Conservation (phyloP, 1,140 invertebrate genomes). For the Bathynomus jamesi region DNA sequence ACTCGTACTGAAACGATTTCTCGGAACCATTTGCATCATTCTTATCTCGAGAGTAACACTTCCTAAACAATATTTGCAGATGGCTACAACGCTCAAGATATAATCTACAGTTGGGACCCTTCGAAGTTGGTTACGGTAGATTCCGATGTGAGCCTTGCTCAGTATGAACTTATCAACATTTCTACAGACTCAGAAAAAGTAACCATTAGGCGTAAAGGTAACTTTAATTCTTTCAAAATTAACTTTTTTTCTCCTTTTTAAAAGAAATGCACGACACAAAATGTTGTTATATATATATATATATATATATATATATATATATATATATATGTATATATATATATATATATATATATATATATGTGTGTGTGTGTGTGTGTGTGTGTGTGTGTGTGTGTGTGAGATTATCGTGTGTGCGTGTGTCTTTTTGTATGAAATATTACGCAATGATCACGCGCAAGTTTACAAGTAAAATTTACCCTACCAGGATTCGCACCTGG, state of each 20-base stretch:
- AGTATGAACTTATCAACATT: conserved; percentile 44
- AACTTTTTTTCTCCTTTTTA: no score
- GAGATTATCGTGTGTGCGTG: no score
- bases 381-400: background rate
- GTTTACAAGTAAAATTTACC: no score
- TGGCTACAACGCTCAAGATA: conserved; percentile 51
- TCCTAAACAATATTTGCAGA: conserved; percentile 46
- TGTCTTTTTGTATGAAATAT: no score
- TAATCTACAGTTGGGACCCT: conserved; percentile 51
- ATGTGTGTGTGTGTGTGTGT: background rate
- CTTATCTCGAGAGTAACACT: no score
- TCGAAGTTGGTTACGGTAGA: conserved; percentile 40
- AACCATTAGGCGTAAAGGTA: conserved; percentile 32
- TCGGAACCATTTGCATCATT: no score
- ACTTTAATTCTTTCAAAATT: background rate
- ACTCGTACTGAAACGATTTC: no score
- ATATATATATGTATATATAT: conserved; percentile 9
- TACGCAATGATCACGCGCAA: no score
- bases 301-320: conserved; percentile 5
- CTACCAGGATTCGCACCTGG: no score
- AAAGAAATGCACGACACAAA: no score
- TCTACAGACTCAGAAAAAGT: conserved; percentile 34
- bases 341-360: conserved; percentile 7
- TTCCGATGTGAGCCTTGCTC: conserved; percentile 43
- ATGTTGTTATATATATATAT: conserved; percentile 6